phyloP scores from a whole-genome alignment of 2,113 vertebrate genomes.

The Cyprinus carpio region DNA sequence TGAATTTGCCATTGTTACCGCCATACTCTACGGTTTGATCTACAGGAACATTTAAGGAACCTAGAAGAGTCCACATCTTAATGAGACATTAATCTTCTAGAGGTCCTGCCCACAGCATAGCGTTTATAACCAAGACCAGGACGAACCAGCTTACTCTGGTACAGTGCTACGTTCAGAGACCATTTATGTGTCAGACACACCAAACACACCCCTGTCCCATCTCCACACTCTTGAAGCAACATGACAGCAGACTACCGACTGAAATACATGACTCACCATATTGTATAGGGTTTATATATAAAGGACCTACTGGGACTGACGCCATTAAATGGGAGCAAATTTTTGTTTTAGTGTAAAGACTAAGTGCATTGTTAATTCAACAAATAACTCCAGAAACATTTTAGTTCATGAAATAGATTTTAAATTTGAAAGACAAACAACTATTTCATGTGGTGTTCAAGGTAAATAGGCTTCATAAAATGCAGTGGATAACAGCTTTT shows the following conservation, averaged over 20 bases:
- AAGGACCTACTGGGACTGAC: not conserved
- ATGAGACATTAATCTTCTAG: not conserved
- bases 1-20: too few species aligned
- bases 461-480: not conserved
- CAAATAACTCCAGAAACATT: not conserved
- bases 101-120: not conserved
- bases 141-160: slow-evolving; percentile 5
- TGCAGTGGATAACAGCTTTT: not conserved
- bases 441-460: not conserved
- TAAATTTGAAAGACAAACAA: not conserved
- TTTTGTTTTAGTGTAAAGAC: not conserved
- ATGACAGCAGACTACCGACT: not conserved
- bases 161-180: not conserved
- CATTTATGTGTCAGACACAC: not conserved
- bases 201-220: not conserved
- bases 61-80: not conserved
- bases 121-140: not conserved
- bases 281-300: not conserved
- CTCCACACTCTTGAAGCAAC: not conserved
- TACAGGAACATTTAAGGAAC: not conserved
- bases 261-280: not conserved
- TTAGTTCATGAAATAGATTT: not conserved
- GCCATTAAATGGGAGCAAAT: not conserved
- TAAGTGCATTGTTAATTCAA: not conserved
- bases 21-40: too few species aligned